phyloP scores from a whole-genome alignment of 2,797 vertebrate species.

The Mareca strepera region DNA sequence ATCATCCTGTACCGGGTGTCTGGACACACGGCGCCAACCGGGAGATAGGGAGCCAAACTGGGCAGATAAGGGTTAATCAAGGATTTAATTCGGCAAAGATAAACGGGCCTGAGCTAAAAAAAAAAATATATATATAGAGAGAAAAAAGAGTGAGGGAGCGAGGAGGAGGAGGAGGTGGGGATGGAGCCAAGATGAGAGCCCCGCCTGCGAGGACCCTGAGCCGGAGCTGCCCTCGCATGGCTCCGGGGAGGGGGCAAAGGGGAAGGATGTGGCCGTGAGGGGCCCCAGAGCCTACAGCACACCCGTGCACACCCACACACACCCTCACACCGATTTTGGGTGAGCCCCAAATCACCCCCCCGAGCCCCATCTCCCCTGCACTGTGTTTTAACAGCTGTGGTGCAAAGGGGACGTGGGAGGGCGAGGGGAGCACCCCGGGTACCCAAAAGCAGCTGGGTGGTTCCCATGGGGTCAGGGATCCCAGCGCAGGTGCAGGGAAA shows the following conservation, averaged over 20 bases:
- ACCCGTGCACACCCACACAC: background rate
- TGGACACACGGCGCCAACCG: slow-evolving; percentile 93
- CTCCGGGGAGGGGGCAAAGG: rapidly evolving
- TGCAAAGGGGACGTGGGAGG: too few relatives aligned
- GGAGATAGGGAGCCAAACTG: slow-evolving; percentile 90
- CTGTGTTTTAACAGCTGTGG: background rate
- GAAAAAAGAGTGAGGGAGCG: background rate
- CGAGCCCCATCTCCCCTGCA: rapidly evolving
- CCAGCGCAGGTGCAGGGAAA: background rate
- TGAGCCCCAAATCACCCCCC: background rate
- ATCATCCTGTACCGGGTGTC: slow-evolving; percentile 94
- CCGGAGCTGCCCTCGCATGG: background rate
- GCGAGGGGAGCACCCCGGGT: too few relatives aligned
- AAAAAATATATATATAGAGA: background rate
- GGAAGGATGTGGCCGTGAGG: background rate
- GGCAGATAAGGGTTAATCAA: slow-evolving; percentile 87
- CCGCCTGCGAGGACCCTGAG: background rate
- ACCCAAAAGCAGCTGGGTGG: background rate
- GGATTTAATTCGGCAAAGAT: slow-evolving; percentile 82
- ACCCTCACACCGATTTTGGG: too few relatives aligned
- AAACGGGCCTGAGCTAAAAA: slow-evolving; percentile 65
- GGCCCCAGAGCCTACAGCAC: background rate
- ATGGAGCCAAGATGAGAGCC: slow-evolving; percentile 19
- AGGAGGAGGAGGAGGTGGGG: slow-evolving; percentile 23
- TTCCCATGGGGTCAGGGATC: background rate